phyloP scores from a whole-genome alignment of 2,113 vertebrate genomes.

The Jaculus jaculus region DNA sequence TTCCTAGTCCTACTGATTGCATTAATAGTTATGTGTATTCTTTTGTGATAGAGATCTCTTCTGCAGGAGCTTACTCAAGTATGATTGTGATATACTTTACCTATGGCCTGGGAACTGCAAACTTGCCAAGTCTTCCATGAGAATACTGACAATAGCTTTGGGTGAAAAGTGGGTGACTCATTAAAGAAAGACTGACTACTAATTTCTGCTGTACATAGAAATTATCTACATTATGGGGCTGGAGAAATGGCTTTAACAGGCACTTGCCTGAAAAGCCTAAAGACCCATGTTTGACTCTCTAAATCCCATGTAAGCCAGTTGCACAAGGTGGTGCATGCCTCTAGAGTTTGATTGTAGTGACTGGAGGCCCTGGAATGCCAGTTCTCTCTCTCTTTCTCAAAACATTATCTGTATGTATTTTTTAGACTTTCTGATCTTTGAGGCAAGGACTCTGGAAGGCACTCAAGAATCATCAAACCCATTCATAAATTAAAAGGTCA shows the following conservation, averaged over 20 bases:
- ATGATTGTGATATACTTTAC: too few species aligned
- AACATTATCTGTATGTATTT: too few species aligned
- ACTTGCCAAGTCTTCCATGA: not conserved
- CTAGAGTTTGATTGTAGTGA: too few species aligned
- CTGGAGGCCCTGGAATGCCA: too few species aligned
- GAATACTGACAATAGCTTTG: not conserved
- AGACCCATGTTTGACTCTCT: too few species aligned
- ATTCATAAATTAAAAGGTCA: not conserved
- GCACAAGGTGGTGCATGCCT: too few species aligned
- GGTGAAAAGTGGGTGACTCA: fast-evolving
- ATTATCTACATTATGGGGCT: not conserved
- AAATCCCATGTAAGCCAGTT: too few species aligned
- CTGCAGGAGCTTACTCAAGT: not conserved
- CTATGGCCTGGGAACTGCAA: not conserved
- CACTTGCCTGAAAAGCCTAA: too few species aligned
- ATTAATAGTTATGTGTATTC: not conserved
- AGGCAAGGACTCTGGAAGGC: not conserved
- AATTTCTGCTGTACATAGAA: not conserved
- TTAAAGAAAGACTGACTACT: not conserved
- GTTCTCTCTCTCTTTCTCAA: too few species aligned
- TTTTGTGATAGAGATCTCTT: not conserved
- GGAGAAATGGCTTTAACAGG: too few species aligned
- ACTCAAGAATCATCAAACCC: not conserved
- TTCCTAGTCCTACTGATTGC: not conserved
- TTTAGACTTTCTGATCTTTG: too few species aligned